phyloP scores from a whole-genome alignment of 2,888 invertebrate genomes.

The Clivina fossor region DNA sequence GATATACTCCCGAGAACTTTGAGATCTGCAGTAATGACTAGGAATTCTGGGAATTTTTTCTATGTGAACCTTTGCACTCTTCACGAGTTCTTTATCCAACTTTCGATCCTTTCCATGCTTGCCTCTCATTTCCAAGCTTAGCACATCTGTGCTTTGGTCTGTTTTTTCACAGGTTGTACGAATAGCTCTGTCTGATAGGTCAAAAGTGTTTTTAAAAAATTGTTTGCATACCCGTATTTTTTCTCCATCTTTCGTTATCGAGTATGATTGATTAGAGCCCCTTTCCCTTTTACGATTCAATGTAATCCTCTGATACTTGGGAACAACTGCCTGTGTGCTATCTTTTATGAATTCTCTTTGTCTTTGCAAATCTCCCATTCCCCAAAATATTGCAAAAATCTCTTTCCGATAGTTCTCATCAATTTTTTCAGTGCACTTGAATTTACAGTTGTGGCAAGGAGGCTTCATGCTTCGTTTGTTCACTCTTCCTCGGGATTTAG shows the following conservation, averaged over 20 bases:
- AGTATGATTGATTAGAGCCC: constrained; percentile 26
- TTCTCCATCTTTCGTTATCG: constrained; percentile 22
- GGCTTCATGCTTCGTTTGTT: constrained; percentile 20
- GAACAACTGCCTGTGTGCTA: constrained; percentile 15
- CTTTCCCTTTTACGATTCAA: constrained; percentile 22
- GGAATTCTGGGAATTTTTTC: constrained; percentile 35
- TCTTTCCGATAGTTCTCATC: constrained; percentile 23
- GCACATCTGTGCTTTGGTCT: constrained; percentile 24
- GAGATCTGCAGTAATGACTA: constrained; percentile 33
- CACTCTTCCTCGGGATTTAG: constrained; percentile 21
- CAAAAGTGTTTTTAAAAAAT: constrained; percentile 28
- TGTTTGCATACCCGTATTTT: constrained; percentile 27
- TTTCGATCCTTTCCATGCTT: constrained; percentile 29
- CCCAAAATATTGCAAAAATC: constrained; percentile 18
- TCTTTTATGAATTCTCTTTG: constrained; percentile 24
- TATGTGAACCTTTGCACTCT: constrained; percentile 31
- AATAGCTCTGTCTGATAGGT: constrained; percentile 27
- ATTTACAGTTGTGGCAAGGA: constrained; percentile 21
- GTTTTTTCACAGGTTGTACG: constrained; percentile 25
- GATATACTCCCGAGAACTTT: constrained; percentile 30
- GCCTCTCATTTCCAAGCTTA: constrained; percentile 28
- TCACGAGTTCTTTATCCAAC: constrained; percentile 26
- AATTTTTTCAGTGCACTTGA: constrained; percentile 23
- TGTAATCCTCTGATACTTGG: constrained; percentile 18
- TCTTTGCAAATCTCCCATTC: constrained; percentile 18